Percentiles rank a stretch among this genome's conserved stretches.
Conservation (phyloP, 1,140 invertebrate species). For the Drosophila suzukii region DNA sequence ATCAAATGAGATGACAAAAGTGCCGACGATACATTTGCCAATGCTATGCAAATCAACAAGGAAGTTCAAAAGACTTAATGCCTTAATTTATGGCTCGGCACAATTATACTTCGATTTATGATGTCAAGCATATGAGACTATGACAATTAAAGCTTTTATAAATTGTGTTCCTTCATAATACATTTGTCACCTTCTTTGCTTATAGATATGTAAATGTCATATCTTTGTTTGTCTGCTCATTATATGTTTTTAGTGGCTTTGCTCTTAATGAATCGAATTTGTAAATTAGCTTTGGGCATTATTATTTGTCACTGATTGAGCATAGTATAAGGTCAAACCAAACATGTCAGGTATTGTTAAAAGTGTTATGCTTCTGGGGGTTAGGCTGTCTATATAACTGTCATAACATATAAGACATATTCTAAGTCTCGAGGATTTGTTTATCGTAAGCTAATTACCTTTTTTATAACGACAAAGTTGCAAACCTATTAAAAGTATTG, state of each 20-base stretch:
- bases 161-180: slow-evolving; percentile 35
- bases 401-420: background rate
- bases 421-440: background rate
- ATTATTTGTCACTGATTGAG: slow-evolving; percentile 22
- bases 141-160: slow-evolving; percentile 44
- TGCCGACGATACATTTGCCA: slow-evolving; percentile 33
- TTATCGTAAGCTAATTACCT: background rate
- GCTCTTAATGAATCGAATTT: slow-evolving; percentile 3
- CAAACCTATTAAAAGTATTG: background rate
- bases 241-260: slow-evolving; percentile 1
- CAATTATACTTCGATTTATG: slow-evolving; percentile 42
- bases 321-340: slow-evolving; percentile 7
- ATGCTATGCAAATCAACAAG: slow-evolving; percentile 52
- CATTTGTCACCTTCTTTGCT: slow-evolving; percentile 33
- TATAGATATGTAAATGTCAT: slow-evolving; percentile 36
- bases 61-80: slow-evolving; percentile 59
- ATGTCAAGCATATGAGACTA: slow-evolving; percentile 25
- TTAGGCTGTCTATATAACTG: background rate
- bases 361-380: background rate
- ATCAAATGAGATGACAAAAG: slow-evolving; percentile 48
- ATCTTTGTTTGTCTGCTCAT: slow-evolving; percentile 5
- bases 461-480: background rate
- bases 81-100: slow-evolving; percentile 51
- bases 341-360: background rate
- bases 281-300: slow-evolving; percentile 1